Conservation (phyloP, 2,113 vertebrate genomes). For the Ramphastos sulfuratus region DNA sequence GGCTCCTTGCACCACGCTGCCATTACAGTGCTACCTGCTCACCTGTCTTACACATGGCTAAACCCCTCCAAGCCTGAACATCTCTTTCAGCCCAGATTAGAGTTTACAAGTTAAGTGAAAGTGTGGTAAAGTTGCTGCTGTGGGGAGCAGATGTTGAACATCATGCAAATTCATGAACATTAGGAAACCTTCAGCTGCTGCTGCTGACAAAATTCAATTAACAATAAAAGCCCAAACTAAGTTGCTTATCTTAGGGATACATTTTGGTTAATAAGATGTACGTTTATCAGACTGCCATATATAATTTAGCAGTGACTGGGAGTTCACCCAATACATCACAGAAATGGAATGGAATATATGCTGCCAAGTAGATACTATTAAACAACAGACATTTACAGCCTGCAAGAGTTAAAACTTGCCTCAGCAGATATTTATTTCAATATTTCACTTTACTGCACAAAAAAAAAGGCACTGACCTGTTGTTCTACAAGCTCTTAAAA, state of each 20-base stretch:
- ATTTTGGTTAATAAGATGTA: constrained; percentile 29
- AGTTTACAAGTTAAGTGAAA: constrained; percentile 44
- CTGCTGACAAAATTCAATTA: constrained; percentile 75
- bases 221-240: constrained; percentile 70
- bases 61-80: constrained; percentile 8
- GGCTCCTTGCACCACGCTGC: not conserved
- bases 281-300: constrained; percentile 51
- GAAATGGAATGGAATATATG: not conserved
- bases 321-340: constrained; percentile 20
- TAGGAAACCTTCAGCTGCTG: constrained; percentile 59
- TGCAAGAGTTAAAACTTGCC: constrained; percentile 48
- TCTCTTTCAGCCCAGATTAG: not conserved
- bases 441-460: constrained; percentile 38
- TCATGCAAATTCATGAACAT: constrained; percentile 67
- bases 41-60: not conserved
- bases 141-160: constrained; percentile 75
- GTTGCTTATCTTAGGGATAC: constrained; percentile 53
- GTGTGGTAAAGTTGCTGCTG: constrained; percentile 33
- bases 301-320: constrained; percentile 32
- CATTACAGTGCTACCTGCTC: not conserved
- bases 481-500: not conserved
- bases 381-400: constrained; percentile 55
- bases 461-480: not conserved
- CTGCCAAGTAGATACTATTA: not conserved
- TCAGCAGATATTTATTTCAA: not conserved